Conservation (phyloP, 2,797 vertebrate species). For the Cuniculus paca region DNA sequence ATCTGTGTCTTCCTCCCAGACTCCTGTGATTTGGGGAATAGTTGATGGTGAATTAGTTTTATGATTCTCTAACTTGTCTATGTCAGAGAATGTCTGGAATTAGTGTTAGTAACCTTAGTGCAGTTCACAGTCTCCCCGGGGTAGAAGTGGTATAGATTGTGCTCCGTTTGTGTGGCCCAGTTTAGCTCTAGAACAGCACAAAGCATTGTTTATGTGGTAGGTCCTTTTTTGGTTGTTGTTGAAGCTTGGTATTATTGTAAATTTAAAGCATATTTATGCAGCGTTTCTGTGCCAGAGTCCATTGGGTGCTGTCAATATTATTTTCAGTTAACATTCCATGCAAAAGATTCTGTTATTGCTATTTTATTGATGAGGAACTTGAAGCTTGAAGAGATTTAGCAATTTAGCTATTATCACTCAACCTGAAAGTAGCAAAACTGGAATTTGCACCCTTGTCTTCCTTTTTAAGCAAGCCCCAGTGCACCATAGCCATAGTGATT, state of each 20-base stretch:
- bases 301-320: not conserved
- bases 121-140: not conserved
- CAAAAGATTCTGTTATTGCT: not conserved
- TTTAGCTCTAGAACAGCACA: not conserved
- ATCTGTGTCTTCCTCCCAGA: not conserved
- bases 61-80: slow-evolving; percentile 26
- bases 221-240: not conserved
- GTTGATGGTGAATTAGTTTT: slow-evolving; percentile 50
- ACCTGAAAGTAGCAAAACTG: slow-evolving; percentile 38
- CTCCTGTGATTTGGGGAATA: not conserved
- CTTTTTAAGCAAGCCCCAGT: not conserved
- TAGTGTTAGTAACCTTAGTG: not conserved
- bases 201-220: not conserved
- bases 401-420: not conserved
- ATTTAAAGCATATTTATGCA: slow-evolving; percentile 47
- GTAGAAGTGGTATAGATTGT: not conserved
- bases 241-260: slow-evolving; percentile 46
- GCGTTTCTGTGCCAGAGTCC: slow-evolving; percentile 27
- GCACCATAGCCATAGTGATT: slow-evolving; percentile 31
- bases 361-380: slow-evolving; percentile 53
- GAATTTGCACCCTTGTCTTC: slow-evolving; percentile 56
- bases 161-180: not conserved
- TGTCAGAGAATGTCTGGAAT: slow-evolving; percentile 10
- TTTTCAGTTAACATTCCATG: slow-evolving; percentile 55
- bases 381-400: slow-evolving; percentile 29